These are phyloP conservation scores for Platysteira castanea DNA, from an alignment of 2,113 vertebrate species.

Conservation along the genomic window DNA sequence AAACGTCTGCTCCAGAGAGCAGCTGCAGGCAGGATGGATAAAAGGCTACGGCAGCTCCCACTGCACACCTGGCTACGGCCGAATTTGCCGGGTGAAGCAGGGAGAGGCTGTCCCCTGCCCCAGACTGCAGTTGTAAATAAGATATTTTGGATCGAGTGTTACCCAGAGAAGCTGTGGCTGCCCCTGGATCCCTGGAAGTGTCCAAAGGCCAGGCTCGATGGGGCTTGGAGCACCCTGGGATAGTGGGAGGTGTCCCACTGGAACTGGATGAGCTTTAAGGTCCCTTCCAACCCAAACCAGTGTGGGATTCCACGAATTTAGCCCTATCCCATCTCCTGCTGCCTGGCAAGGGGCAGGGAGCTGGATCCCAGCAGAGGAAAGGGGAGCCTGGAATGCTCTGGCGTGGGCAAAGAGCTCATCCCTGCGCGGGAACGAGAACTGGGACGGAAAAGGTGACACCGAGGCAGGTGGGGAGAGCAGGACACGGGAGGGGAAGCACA, in stretches of 20 bases:
- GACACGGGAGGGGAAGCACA: neutral
- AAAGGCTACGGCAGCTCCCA: neutral
- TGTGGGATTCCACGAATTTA: neutral
- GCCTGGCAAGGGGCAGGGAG: neutral
- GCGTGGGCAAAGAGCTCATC: accelerated
- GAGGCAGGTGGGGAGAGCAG: neutral
- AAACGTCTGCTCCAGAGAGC: neutral
- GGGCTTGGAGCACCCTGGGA: neutral
- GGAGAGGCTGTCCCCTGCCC: neutral
- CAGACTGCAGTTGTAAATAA: neutral
- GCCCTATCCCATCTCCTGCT: accelerated
- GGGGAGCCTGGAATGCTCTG: accelerated
- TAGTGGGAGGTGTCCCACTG: neutral
- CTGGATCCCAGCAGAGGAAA: neutral
- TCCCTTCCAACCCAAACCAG: neutral
- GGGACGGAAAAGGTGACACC: neutral
- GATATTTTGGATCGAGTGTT: neutral
- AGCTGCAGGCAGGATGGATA: neutral
- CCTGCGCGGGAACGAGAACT: accelerated
- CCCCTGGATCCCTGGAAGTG: neutral
- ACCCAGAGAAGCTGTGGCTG: neutral
- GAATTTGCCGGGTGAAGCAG: neutral
- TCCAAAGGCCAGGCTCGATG: accelerated
- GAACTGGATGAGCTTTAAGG: neutral
- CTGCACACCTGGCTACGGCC: neutral